Evolutionary conservation across 2,888 invertebrate species (phyloP), one percentile per base, ranked within the genome.

Genomic region (Cosmia pyralina): DNA sequence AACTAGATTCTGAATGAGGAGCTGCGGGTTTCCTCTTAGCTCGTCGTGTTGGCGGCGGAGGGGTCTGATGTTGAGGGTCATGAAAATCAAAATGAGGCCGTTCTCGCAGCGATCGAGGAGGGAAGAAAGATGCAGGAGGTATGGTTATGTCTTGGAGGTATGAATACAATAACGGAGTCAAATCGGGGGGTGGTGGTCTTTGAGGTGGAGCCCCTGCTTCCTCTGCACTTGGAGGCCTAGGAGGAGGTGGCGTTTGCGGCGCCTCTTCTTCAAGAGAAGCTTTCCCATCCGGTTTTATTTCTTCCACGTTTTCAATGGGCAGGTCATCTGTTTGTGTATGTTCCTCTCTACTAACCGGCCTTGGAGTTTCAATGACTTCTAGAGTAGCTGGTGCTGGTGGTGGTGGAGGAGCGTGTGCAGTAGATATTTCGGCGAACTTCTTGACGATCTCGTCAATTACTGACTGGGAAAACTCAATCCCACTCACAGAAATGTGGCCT

Each of bases 391-490:
- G 84, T 60, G 80, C 59, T 7, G 75, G 77, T 6, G 55, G 73
- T 57, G 82, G 76, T 11, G 85, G 77, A 34, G 88, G 80, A 28
- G 82, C 74, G 38, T 88, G 87, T 52, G 69, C 88, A 5, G 96
- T 93, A 28, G 95, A 92, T 85, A 96, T 93, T 88, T 96, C 96
- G 60, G 96, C 93, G 86, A 96, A 96, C 77, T 96, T 97, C 92
- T 92, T 94, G 4, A 97, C 96, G 71, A 97, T 97, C 88, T 97
- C 97, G 85, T 97, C 97, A 69, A 98, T 97, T 70, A 98, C 97
- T 10, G 97, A 97, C 44, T 97, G 97, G 1, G 97, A 97, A 84
- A 98, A 95, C 89, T 97, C 97, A 65, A 98, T 96, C 72, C 97
- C 97, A 85, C 97, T 97, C 1, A 97, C 96, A 69, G 97, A 96